Conservation (phyloP, 2,113 vertebrate genomes). For the Elephantulus edwardii region DNA sequence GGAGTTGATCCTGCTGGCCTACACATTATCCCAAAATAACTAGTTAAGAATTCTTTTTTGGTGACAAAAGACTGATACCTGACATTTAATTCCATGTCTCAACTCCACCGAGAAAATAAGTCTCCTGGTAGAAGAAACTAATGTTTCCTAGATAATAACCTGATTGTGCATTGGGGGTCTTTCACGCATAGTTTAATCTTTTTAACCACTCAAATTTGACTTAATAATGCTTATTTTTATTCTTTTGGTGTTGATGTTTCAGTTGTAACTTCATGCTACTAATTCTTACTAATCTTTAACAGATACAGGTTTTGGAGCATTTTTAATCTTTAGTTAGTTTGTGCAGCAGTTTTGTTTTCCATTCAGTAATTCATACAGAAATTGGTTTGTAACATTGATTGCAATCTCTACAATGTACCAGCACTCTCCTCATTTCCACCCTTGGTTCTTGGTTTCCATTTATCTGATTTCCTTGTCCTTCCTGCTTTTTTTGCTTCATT, state of each 20-base stretch:
- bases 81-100: conserved; percentile 65
- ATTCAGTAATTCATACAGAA: not conserved
- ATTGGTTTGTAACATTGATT: not conserved
- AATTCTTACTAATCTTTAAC: conserved; percentile 48
- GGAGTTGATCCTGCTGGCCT: conserved; percentile 67
- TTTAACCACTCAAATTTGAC: conserved; percentile 56
- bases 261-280: conserved; percentile 47
- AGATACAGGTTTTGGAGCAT: not conserved
- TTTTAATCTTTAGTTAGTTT: not conserved
- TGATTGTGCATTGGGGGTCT: conserved; percentile 63
- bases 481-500: not conserved
- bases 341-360: not conserved
- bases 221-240: conserved; percentile 51
- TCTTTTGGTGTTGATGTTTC: conserved; percentile 50
- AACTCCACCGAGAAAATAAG: conserved; percentile 59
- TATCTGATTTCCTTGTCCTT: not conserved
- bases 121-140: conserved; percentile 63
- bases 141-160: conserved; percentile 66
- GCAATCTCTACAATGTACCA: not conserved
- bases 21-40: conserved; percentile 63
- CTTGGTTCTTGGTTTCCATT: not conserved
- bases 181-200: conserved; percentile 49
- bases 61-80: conserved; percentile 63
- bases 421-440: not conserved
- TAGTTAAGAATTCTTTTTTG: conserved; percentile 65